A percentile compares a stretch with the other conserved stretches of the same genome.
Conservation (phyloP, 1,140 invertebrate genomes). For the Phortica variegata region DNA sequence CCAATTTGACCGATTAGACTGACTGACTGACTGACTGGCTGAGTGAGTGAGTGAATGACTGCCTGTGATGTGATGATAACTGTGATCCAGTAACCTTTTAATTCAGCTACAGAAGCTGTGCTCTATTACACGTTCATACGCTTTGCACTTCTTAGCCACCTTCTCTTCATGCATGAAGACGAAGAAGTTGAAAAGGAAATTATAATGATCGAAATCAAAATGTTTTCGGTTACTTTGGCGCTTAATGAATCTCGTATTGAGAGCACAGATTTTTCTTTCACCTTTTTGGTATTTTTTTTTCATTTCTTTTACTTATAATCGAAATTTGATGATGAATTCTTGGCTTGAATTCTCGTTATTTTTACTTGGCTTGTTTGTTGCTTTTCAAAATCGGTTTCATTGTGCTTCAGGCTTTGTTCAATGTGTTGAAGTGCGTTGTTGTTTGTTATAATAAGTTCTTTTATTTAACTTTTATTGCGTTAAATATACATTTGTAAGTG, state of each 20-base stretch:
- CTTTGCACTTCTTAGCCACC: too few species aligned
- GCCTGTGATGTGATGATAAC: too few species aligned
- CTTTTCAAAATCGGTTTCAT: too few species aligned
- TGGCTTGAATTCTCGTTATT: conserved; percentile 7
- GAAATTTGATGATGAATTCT: conserved; percentile 51
- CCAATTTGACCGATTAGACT: too few species aligned
- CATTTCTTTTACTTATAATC: conserved; percentile 22
- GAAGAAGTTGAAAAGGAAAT: conserved; percentile 54
- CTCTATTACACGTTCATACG: conserved; percentile 33
- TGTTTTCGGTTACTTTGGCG: conserved; percentile 51
- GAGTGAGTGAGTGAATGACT: conserved; percentile 32
- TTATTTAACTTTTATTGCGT: too few species aligned
- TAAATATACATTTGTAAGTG: too few species aligned
- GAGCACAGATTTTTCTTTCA: too few species aligned
- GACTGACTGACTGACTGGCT: not conserved
- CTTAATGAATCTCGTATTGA: conserved; percentile 53
- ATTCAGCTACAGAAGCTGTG: conserved; percentile 33
- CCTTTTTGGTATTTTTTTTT: conserved; percentile 21
- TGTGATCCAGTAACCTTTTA: conserved; percentile 51
- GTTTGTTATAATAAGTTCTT: too few species aligned
- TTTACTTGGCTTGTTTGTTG: too few species aligned
- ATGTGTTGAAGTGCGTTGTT: too few species aligned
- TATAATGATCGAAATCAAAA: conserved; percentile 54
- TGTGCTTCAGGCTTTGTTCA: too few species aligned
- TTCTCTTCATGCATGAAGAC: too few species aligned